These are phyloP conservation scores for Archilochus colubris DNA, from an alignment of 2,113 vertebrate species.

Conservation along the genomic window DNA sequence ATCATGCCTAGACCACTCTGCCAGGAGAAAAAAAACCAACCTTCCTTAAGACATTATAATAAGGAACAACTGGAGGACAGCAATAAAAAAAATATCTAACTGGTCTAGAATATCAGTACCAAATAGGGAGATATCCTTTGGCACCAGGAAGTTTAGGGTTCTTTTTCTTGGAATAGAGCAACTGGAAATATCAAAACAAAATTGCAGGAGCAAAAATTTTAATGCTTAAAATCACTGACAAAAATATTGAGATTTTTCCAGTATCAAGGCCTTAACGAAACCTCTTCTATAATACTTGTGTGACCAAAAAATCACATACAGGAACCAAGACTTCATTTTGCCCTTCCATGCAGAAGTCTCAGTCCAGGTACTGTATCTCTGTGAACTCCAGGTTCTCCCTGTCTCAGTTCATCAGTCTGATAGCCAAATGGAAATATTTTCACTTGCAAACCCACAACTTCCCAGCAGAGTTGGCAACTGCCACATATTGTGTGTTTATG, in stretches of 20 bases:
- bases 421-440: not conserved
- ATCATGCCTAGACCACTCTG: not conserved
- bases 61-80: constrained; percentile 32
- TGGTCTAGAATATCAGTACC: constrained; percentile 31
- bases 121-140: not conserved
- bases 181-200: constrained; percentile 18
- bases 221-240: constrained; percentile 13
- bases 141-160: not conserved
- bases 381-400: not conserved
- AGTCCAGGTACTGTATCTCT: not conserved
- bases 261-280: constrained; percentile 5
- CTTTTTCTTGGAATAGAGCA: not conserved
- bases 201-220: not conserved
- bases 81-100: constrained; percentile 16
- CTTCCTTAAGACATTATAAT: not conserved
- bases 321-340: not conserved
- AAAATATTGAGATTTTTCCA: constrained; percentile 32
- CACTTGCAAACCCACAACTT: not conserved
- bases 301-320: not conserved
- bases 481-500: not conserved
- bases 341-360: not conserved
- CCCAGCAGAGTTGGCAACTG: not conserved
- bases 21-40: not conserved
- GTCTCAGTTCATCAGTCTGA: not conserved
- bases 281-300: not conserved